Percentiles rank a stretch among this genome's conserved stretches.
phyloP scores from a whole-genome alignment of 2,888 invertebrate species.

The Meta bourneti region DNA sequence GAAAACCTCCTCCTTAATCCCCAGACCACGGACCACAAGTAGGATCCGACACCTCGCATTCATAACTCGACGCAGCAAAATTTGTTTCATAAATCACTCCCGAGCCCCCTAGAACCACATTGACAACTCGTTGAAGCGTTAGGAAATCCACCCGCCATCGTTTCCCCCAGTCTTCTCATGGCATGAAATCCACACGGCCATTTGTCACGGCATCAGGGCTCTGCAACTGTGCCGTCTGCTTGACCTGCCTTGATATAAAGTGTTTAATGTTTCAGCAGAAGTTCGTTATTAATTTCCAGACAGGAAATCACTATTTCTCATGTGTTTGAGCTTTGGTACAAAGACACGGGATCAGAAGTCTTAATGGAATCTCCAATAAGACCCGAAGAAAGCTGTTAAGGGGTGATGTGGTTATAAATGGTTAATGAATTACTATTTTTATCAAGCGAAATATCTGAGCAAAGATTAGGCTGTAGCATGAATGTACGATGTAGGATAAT shows the following conservation, averaged over 20 bases:
- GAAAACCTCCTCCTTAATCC: slow-evolving; percentile 35
- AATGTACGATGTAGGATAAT: too few relatives aligned
- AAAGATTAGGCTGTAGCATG: too few relatives aligned
- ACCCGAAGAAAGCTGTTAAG: too few relatives aligned
- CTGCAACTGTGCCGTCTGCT: background rate
- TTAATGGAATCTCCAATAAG: too few relatives aligned
- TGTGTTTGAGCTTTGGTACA: background rate
- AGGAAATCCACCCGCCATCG: slow-evolving; percentile 23
- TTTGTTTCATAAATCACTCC: slow-evolving; percentile 64
- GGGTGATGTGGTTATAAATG: too few relatives aligned
- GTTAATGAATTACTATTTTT: too few relatives aligned
- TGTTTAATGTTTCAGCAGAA: slow-evolving; percentile 33
- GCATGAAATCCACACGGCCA: slow-evolving; percentile 59
- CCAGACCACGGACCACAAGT: slow-evolving; percentile 23
- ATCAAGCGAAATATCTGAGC: too few relatives aligned
- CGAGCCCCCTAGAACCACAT: background rate
- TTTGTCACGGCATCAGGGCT: slow-evolving; percentile 52
- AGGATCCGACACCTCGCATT: slow-evolving; percentile 42
- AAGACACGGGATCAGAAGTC: too few relatives aligned
- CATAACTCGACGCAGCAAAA: slow-evolving; percentile 53
- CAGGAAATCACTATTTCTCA: background rate
- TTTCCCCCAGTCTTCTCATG: slow-evolving; percentile 16
- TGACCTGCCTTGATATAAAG: background rate
- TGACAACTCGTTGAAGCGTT: slow-evolving; percentile 69
- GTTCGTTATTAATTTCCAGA: slow-evolving; percentile 19